Evolutionary conservation across 2,888 invertebrate genomes (phyloP).

Genomic region (Pollenia griseotomentosa): DNA sequence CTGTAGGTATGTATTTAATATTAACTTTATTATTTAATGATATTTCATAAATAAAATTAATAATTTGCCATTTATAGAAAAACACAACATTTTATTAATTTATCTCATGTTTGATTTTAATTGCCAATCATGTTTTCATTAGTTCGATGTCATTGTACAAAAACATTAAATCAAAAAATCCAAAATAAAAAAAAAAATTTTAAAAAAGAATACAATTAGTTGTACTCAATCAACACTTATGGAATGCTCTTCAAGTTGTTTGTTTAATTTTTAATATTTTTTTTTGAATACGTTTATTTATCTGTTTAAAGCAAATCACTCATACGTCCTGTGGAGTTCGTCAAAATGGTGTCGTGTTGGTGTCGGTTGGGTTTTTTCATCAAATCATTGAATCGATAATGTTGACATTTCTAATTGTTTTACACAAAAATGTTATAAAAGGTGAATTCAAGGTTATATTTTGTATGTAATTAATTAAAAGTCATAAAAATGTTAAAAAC

Average conservation of each 20-base stretch:
- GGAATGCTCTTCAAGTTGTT: neutral
- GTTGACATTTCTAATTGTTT: constrained; percentile 47
- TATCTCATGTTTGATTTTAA: constrained; percentile 41
- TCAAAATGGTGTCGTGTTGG: neutral
- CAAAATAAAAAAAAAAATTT: constrained; percentile 8
- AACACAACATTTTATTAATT: constrained; percentile 31
- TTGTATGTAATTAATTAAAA: constrained; percentile 15
- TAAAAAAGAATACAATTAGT: constrained; percentile 25
- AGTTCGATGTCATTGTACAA: constrained; percentile 42
- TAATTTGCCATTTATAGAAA: constrained; percentile 32
- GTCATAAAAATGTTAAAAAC: neutral
- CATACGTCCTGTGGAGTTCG: constrained; percentile 60
- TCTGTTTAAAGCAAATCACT: constrained; percentile 48
- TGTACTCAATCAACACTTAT: constrained; percentile 14
- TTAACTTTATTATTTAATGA: constrained; percentile 17
- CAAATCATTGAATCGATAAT: constrained; percentile 11
- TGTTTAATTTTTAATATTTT: neutral
- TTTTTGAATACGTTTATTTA: neutral
- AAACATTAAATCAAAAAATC: neutral
- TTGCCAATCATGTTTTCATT: constrained; percentile 48
- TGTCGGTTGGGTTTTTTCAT: neutral
- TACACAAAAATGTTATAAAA: constrained; percentile 7
- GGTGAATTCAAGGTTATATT: neutral
- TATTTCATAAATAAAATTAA: constrained; percentile 3
- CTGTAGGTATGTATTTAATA: neutral